Evolutionary conservation across 1,140 invertebrate species (phyloP), one percentile per base, ranked within the genome.

Genomic region (Heliconius congener): DNA sequence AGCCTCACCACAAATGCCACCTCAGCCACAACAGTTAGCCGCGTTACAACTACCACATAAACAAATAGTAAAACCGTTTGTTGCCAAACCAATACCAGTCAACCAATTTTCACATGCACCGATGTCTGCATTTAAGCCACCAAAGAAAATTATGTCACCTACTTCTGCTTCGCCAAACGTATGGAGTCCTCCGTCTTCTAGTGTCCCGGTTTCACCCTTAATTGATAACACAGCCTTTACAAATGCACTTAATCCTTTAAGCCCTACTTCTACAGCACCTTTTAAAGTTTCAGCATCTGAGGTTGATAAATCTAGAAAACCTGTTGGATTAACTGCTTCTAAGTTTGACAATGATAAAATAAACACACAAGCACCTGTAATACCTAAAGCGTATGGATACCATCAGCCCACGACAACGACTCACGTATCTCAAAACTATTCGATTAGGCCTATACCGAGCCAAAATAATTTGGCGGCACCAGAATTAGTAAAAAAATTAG

Each of bases 101-200:
- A 96, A 96, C 90, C 95, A 96, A 81, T 97, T 97, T 83, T 96
- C 96, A 66, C 96, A 97, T 85, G 96, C 96, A 3, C 96, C 96
- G 2, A 95, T 96, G 91, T 97, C 96, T 13, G 96, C 96, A 23
- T 97, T 97, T 81, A 96, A 96, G 81, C 96, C 96, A 18, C 93
- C 94, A 8, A 91, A 95, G 80, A 96, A 95, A 82, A 86, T 93
- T 23, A 81, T 87, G 30, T 93, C 91, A 19, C 92, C 93, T 1
- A 90, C 84, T 9, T 83, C 81, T 13, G 86, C 91, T 19, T 87
- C 89, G 6, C 82, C 91, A 8, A 88, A 92, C 79, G 83, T 95
- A 23, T 95, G 94, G 94, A 93, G 91, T 83, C 93, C 95, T 5
- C 94, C 94, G 4, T 95, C 95, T 70, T 84, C 90, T 9, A 91